A percentile compares a stretch with the other conserved stretches of the same genome.
Evolutionary conservation across 2,113 vertebrate genomes (phyloP).

Genomic region (Tiliqua scincoides): DNA sequence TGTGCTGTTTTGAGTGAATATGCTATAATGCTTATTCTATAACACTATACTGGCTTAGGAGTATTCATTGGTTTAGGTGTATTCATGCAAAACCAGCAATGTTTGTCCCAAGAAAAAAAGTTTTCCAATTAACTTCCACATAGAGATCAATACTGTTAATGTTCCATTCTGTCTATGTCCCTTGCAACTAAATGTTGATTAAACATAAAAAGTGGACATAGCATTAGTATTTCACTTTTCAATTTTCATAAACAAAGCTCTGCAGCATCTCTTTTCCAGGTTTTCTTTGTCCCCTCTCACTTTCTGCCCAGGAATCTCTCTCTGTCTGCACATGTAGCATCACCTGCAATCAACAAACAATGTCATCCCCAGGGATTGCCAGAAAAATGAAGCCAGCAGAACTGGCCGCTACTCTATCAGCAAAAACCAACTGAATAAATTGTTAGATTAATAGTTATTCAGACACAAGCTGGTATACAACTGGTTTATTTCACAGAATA

Average conservation of each 20-base stretch:
- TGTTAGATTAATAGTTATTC: background rate
- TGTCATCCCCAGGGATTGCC: background rate
- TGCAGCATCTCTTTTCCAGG: background rate
- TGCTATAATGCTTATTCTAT: no score
- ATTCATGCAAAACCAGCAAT: conserved; percentile 1
- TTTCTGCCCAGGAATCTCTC: background rate
- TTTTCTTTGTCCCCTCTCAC: background rate
- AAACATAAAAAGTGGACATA: background rate
- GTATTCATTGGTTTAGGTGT: no score
- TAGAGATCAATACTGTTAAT: conserved; percentile 16
- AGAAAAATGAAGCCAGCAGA: background rate
- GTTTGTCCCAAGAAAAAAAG: conserved; percentile 11
- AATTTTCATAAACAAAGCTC: background rate
- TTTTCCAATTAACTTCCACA: conserved; percentile 2
- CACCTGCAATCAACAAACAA: background rate
- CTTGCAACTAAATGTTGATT: conserved; percentile 14
- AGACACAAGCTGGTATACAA: background rate
- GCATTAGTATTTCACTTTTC: background rate
- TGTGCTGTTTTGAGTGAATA: background rate
- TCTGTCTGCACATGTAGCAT: background rate
- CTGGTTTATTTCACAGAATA: background rate
- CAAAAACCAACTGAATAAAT: background rate
- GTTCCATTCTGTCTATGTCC: conserved; percentile 1
- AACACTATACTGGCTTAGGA: no score
- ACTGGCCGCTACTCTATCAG: background rate